Evolutionary conservation across 37 sponge, comb jelly and placozoan species (phyloP).

Genomic region (Diacarnus erythraeanus): DNA sequence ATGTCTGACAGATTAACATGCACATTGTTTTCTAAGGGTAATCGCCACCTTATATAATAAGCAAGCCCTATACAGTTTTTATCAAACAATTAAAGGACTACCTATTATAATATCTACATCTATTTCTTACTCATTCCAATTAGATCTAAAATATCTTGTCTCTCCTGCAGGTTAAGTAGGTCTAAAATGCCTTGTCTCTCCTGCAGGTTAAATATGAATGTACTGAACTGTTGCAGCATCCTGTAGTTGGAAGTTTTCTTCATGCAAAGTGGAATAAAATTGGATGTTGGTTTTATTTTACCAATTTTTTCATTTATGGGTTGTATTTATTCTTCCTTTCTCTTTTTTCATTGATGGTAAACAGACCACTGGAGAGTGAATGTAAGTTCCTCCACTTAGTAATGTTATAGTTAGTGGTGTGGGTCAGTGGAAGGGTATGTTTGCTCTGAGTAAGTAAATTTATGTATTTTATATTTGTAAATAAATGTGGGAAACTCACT

Average conservation of each 20-base stretch:
- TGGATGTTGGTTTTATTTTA: constrained; percentile 70
- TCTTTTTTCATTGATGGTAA: constrained; percentile 59
- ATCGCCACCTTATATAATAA: too few species aligned
- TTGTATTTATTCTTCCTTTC: constrained; percentile 71
- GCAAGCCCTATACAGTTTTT: too few species aligned
- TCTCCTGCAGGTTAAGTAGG: too few species aligned
- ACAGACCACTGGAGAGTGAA: constrained; percentile 18
- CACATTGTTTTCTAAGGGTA: too few species aligned
- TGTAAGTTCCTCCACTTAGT: constrained; percentile 22
- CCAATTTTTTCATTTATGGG: constrained; percentile 70
- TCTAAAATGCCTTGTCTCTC: too few species aligned
- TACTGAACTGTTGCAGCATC: constrained; percentile 72
- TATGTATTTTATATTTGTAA: neutral
- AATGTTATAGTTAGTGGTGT: too few species aligned
- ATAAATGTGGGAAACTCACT: too few species aligned
- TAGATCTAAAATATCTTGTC: too few species aligned
- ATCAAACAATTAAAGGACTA: too few species aligned
- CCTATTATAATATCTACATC: too few species aligned
- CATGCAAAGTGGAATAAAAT: constrained; percentile 71
- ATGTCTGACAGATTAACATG: too few species aligned
- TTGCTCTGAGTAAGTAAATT: neutral
- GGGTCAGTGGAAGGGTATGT: neutral
- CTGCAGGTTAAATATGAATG: constrained; percentile 29
- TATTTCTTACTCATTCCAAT: too few species aligned
- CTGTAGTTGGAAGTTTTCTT: constrained; percentile 70